phyloP scores from a whole-genome alignment of 2,797 vertebrate genomes.

The Cottoperca gobio region DNA sequence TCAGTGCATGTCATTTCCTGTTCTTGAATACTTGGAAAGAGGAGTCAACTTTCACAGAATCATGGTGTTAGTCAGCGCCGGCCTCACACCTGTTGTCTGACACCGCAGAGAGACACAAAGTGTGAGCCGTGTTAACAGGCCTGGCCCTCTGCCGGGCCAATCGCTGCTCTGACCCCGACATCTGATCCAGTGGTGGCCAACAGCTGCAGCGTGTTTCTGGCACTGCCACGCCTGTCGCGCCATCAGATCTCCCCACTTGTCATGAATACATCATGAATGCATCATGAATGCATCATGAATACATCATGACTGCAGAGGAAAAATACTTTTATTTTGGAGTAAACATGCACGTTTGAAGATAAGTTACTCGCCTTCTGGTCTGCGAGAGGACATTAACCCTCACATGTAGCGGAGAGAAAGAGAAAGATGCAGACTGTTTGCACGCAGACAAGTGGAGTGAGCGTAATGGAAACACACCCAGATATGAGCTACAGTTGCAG shows the following conservation, averaged over 20 bases:
- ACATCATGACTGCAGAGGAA: too few species aligned
- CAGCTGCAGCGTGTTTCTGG: slow-evolving; percentile 60
- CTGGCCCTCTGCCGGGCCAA: slow-evolving; percentile 13
- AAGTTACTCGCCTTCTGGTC: slow-evolving; percentile 9
- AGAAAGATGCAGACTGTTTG: slow-evolving; percentile 12
- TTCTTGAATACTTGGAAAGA: neutral
- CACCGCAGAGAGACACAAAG: neutral
- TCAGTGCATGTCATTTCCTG: slow-evolving; percentile 22
- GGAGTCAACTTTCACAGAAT: slow-evolving; percentile 35
- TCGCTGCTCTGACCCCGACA: slow-evolving; percentile 35
- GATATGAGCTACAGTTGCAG: slow-evolving; percentile 18
- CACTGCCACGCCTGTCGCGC: neutral
- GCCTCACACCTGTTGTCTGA: slow-evolving; percentile 57
- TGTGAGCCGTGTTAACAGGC: neutral
- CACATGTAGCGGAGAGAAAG: slow-evolving; percentile 1
- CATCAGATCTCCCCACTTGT: neutral
- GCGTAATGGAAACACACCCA: slow-evolving; percentile 38
- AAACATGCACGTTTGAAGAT: neutral
- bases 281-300: neutral
- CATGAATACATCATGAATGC: neutral
- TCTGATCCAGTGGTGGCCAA: slow-evolving; percentile 69
- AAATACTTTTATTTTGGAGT: neutral
- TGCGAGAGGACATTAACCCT: neutral
- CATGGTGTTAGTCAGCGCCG: slow-evolving; percentile 14
- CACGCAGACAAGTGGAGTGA: neutral